Percentiles rank a stretch among this genome's conserved stretches.
Evolutionary conservation across 1,140 invertebrate genomes (phyloP).

Genomic region (Ceratitis capitata): DNA sequence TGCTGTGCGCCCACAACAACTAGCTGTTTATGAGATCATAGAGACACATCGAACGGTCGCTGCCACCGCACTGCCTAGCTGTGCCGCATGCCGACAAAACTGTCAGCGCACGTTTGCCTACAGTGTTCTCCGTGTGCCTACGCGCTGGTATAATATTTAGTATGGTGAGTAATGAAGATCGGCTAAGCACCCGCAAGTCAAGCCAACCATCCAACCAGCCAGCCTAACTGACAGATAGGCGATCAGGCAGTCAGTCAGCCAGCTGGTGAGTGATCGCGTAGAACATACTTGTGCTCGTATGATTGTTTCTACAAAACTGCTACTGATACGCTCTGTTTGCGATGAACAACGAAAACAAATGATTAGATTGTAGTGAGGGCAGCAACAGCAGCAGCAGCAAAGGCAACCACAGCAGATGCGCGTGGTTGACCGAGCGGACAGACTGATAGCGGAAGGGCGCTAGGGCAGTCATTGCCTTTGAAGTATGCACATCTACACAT

Average conservation of each 20-base stretch:
- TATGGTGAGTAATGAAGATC: background rate
- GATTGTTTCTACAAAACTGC: conserved; percentile 40
- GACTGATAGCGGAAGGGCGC: background rate
- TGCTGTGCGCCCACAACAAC: background rate
- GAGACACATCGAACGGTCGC: background rate
- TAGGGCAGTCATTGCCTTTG: background rate
- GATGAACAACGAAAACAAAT: conserved; percentile 34
- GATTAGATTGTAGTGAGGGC: conserved; percentile 27
- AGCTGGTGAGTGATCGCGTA: background rate
- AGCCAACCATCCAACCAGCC: too few relatives aligned
- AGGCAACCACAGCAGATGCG: too few relatives aligned
- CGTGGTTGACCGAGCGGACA: background rate
- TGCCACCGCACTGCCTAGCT: background rate
- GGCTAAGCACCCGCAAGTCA: too few relatives aligned
- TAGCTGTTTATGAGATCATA: conserved; percentile 12
- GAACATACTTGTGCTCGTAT: background rate
- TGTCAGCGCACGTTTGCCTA: conserved; percentile 4
- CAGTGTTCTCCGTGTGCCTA: background rate
- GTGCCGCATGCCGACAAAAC: background rate
- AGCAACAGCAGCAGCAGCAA: too few relatives aligned
- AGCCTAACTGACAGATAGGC: too few relatives aligned
- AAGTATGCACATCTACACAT: background rate
- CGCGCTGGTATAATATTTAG: too few relatives aligned
- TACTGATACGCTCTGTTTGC: conserved; percentile 41
- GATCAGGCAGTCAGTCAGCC: too few relatives aligned